Base-by-base conservation (phyloP, 2,888 invertebrate genomes). In the Tanytarsus gracilentus region DNA sequence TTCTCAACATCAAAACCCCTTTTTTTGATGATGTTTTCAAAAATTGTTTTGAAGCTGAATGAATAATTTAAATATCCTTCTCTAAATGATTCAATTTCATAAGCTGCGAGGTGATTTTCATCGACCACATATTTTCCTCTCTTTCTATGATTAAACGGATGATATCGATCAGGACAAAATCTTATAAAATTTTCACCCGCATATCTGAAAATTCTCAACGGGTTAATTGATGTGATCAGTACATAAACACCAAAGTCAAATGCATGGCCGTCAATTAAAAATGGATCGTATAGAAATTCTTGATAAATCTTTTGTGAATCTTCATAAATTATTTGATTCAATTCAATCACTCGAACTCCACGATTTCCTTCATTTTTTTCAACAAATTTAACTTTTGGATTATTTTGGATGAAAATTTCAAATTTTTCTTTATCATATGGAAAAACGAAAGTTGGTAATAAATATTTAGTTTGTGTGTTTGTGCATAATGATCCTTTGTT, bases 171-270 rank as follows among this genome's bases (percentile, higher is more conserved):
- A 27, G 49, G n/a, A 27, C 49, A 49, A 5, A 49, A 49, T n/a
- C 49, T 25, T 8, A 27, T 26, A 3, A 49, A 16, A 14, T 14
- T 18, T 26, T 49, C 49, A n/a, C 16, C 4, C 4, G 14, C 14
- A n/a, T 11, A 49, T 25, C 49, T 11, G 9, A 26, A 49, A 25
- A 49, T 27, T n/a, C 14, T 18, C 8, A 49, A n/a, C 9, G 49
- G 49, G 14, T 49, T 27, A 11, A 49, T n/a, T 49, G 49, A 49
- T n/a, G 49, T 16, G 6, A 49, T 26, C 1, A 49, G 14, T 6
- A 49, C 49, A 27, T 49, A 49, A n/a, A 49, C 26, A n/a, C 49
- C 49, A 14, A 49, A 18, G 16, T 49, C 49, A 16, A 49, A 49
- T 2, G 16, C 27, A 14, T 49, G 49, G 2, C 49, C 49, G 6